Base-by-base conservation (phyloP, 2,888 invertebrate species). In the Congeria kusceri region DNA sequence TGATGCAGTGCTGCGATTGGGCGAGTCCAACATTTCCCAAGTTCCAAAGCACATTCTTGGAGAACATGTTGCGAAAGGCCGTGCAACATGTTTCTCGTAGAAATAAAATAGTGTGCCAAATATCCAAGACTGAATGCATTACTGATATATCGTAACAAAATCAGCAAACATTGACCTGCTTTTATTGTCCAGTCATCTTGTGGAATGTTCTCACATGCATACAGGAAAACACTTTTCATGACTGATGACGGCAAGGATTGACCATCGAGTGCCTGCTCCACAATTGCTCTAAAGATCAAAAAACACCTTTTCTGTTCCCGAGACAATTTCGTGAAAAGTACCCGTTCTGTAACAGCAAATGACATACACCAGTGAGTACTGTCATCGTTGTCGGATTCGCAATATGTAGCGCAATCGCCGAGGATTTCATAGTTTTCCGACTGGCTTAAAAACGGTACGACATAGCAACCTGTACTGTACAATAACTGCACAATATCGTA, bases 61-160 rank as follows among this genome's bases (percentile, higher is more conserved):
- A 39, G 39, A 39, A 39, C 39, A 39, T 11, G 15, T 15, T 11
- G 39, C 39, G 39, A 39, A 39, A 39, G 39, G 39, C 39, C 39
- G 15, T 39, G 39, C 13, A 77, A 57, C 9, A 77, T 39, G 44
- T 77, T 77, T 44, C 64, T 68, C 0, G n/a, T 13, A 25, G 64
- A n/a, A 15, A 72, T 64, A 44, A 77, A 77, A 44, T 72, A 77
- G 53, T 77, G 77, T 25, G 77, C 68, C 47, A 73, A 23, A 27
- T 32, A n/a, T 0, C 63, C 63, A 1, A 4, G 23, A 20, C 27
- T 20, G 3, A 77, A 53, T 15, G 63, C 47, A 39, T 57, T 32
- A 1, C 58, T 49, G 3, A 77, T 32, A 27, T 56, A 64, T n/a
- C 56, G 46, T 25, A 77, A 9, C 23, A 77, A 29, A 5, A 61